Percentiles rank a stretch among this genome's conserved stretches.
These are phyloP conservation scores for Myotis findleyi DNA, from an alignment of 2,797 vertebrate species.

Conservation along the genomic window DNA sequence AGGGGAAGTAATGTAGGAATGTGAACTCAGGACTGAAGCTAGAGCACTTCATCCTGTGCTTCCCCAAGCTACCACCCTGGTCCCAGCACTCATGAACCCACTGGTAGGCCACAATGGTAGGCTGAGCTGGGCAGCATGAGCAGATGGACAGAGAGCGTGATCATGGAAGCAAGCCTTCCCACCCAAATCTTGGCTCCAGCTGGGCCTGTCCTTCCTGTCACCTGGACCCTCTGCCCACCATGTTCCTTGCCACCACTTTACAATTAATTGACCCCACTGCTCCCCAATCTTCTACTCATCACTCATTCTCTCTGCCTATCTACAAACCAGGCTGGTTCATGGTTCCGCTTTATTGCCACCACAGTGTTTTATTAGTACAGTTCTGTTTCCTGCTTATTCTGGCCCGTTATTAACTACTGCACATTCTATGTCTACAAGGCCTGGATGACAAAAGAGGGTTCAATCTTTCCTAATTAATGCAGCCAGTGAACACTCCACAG, in stretches of 20 bases:
- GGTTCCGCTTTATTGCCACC: background rate
- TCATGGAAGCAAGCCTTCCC: background rate
- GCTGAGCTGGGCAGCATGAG: background rate
- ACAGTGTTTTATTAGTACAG: background rate
- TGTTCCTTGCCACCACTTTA: background rate
- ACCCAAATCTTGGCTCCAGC: background rate
- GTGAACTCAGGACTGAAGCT: background rate
- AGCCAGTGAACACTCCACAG: background rate
- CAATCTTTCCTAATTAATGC: background rate
- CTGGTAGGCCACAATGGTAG: background rate
- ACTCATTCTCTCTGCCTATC: background rate
- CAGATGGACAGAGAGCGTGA: fast-evolving
- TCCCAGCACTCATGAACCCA: background rate
- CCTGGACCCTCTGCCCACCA: no score
- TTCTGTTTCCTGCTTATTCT: background rate
- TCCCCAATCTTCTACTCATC: background rate
- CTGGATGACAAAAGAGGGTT: background rate
- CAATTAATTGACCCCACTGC: background rate
- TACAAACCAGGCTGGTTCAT: background rate
- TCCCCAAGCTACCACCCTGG: background rate
- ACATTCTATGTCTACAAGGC: background rate
- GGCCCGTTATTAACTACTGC: background rate
- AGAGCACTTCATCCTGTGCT: background rate
- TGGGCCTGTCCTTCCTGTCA: background rate
- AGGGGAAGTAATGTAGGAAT: background rate